phyloP scores from a whole-genome alignment of 1,140 invertebrate genomes.

The Drepana arcuata region DNA sequence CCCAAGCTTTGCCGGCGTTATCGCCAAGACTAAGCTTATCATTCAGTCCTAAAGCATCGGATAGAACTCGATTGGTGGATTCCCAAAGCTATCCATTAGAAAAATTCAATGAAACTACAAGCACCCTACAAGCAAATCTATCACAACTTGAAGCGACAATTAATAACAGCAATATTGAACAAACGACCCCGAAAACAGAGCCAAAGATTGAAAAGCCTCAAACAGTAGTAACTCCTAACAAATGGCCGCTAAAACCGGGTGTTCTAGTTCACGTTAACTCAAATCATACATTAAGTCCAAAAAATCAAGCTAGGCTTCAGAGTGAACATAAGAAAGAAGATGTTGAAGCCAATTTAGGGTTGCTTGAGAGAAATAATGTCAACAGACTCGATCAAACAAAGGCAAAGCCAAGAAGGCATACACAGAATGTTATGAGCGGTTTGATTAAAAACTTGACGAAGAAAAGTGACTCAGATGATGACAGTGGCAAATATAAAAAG shows the following conservation, averaged over 20 bases:
- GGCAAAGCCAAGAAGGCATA: constrained; percentile 32
- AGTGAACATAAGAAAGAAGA: constrained; percentile 20
- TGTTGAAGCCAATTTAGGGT: constrained; percentile 49
- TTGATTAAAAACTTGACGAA: constrained; percentile 55
- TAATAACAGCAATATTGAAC: constrained; percentile 27
- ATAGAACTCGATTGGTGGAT: constrained; percentile 63
- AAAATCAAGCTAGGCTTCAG: constrained; percentile 59
- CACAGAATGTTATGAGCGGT: constrained; percentile 46
- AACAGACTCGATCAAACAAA: constrained; percentile 24
- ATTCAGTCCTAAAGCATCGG: constrained; percentile 61
- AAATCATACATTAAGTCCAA: constrained; percentile 67
- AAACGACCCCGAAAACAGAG: constrained; percentile 28
- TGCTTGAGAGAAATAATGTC: constrained; percentile 48
- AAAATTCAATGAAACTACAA: constrained; percentile 34
- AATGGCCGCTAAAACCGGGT: constrained; percentile 91
- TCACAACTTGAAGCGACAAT: constrained; percentile 46
- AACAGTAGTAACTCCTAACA: constrained; percentile 71
- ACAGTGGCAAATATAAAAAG: constrained; percentile 59
- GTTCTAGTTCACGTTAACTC: constrained; percentile 88
- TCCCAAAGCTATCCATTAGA: constrained; percentile 52
- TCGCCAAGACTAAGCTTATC: constrained; percentile 58
- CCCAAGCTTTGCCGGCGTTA: constrained; percentile 66
- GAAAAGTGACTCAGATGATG: constrained; percentile 53
- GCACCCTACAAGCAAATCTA: constrained; percentile 53
- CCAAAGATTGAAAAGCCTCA: constrained; percentile 25